Evolutionary conservation across 2,888 invertebrate species (phyloP).

Genomic region (Caenorhabditis parvicauda): DNA sequence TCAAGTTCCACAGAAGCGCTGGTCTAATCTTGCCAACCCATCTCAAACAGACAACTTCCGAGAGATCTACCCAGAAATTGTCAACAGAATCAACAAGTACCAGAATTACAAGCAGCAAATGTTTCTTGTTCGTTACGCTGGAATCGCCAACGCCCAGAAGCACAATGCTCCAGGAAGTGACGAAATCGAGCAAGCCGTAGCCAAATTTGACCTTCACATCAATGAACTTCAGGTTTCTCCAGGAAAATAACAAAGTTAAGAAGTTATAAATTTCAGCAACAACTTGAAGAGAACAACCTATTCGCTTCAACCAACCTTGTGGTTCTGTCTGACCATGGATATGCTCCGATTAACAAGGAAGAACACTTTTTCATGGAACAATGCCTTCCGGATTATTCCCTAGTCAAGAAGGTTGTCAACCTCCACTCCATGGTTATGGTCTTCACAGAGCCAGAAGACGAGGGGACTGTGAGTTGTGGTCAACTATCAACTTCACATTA

Average conservation of each 20-base stretch:
- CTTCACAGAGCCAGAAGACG: slow-evolving; percentile 54
- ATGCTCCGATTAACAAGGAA: slow-evolving; percentile 51
- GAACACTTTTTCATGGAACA: slow-evolving; percentile 60
- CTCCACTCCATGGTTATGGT: slow-evolving; percentile 55
- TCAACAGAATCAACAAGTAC: slow-evolving; percentile 55
- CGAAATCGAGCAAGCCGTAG: slow-evolving; percentile 50
- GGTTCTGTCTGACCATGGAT: slow-evolving; percentile 58
- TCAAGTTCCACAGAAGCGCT: slow-evolving; percentile 50
- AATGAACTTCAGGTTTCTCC: slow-evolving; percentile 60
- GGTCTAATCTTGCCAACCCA: slow-evolving; percentile 47
- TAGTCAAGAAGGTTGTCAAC: slow-evolving; percentile 55
- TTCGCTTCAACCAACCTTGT: slow-evolving; percentile 56
- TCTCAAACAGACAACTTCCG: slow-evolving; percentile 49
- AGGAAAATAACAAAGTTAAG: neutral
- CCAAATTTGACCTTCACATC: slow-evolving; percentile 49
- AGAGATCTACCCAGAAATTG: slow-evolving; percentile 50
- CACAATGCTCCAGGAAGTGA: slow-evolving; percentile 50
- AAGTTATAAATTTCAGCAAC: slow-evolving; percentile 44
- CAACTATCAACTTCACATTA: neutral
- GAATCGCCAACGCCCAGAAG: slow-evolving; percentile 51
- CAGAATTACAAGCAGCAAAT: slow-evolving; percentile 56
- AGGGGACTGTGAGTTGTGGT: slow-evolving; percentile 40
- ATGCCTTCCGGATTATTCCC: slow-evolving; percentile 56
- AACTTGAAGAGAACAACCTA: slow-evolving; percentile 46
- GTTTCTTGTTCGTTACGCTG: slow-evolving; percentile 47